These are phyloP conservation scores for Neoarius graeffei DNA, from an alignment of 2,113 vertebrate genomes.

Conservation along the genomic window DNA sequence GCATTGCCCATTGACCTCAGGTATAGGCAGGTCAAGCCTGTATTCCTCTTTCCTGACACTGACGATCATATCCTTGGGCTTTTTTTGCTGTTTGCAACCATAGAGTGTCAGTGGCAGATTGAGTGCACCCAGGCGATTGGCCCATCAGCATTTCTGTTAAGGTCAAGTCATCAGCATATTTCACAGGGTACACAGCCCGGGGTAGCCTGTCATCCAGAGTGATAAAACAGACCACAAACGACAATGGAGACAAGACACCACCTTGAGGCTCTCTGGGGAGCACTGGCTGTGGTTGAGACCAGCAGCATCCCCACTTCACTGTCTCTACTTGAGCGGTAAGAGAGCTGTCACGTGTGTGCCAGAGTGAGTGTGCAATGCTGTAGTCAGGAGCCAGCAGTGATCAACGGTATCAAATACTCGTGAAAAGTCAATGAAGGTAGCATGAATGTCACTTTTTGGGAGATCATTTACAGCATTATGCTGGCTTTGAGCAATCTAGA, in stretches of 20 bases:
- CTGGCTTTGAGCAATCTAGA: not conserved
- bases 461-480: not conserved
- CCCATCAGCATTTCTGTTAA: not conserved
- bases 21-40: not conserved
- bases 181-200: not conserved
- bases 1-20: not conserved
- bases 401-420: not conserved
- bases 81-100: not conserved
- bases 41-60: not conserved
- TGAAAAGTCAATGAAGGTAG: slow-evolving; percentile 1
- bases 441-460: not conserved
- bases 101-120: not conserved
- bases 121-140: not conserved
- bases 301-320: not conserved
- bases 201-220: not conserved
- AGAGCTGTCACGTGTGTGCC: not conserved
- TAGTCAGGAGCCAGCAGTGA: not conserved
- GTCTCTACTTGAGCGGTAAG: not conserved
- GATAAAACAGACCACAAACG: not conserved
- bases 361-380: not conserved
- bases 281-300: not conserved
- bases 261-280: not conserved
- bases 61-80: not conserved
- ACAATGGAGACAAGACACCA: not conserved
- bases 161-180: not conserved